Evolutionary conservation across 1,140 invertebrate genomes (phyloP), one percentile per base, ranked within the genome.

Genomic region (Arion vulgaris): DNA sequence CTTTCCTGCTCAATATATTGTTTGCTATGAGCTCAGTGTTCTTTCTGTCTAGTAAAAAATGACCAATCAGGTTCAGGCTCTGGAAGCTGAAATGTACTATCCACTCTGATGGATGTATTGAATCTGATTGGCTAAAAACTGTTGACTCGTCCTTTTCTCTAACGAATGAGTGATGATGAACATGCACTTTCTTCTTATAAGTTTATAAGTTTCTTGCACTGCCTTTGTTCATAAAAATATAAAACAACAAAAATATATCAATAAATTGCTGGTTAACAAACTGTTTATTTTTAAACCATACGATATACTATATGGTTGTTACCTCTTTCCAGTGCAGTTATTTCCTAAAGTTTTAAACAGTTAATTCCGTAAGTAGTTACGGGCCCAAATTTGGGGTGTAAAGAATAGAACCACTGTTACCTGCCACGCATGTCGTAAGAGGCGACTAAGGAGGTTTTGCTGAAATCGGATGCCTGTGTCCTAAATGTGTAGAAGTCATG

Each of bases 1-100:
- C 78, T 39, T 80, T 80, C 28, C 78, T 80, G 38, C 71, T 69
- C 26, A 36, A 26, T 45, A 80, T 80, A 80, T 80, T 80, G n/a
- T 69, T 32, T 32, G 62, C 26, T 41, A 80, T 80, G 1, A 71
- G n/a, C 26, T 80, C 78, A n/a, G 78, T 71, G 32, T 80, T 80
- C 34, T 80, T 28, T 39, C 28, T 36, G 32, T 71, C 36, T 15
- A 80, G 45, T n/a, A 80, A 39, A n/a, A 71, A 71, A 80, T 32
- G 34, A 36, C 78, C 78, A 80, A 38, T 80, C 78, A 28, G 71
- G 66, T n/a, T 80, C 62, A 39, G 78, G 78, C 41, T 80, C 78
- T 57, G 78, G 78, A 9, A 80, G 26, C 17, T 71, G 41, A 51
- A 80, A 80, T 32, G 62, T 38, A 36, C 39, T 17, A 17, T 32